These are phyloP conservation scores for Anthrax anthrax DNA, from an alignment of 2,888 invertebrate genomes.

Conservation along the genomic window DNA sequence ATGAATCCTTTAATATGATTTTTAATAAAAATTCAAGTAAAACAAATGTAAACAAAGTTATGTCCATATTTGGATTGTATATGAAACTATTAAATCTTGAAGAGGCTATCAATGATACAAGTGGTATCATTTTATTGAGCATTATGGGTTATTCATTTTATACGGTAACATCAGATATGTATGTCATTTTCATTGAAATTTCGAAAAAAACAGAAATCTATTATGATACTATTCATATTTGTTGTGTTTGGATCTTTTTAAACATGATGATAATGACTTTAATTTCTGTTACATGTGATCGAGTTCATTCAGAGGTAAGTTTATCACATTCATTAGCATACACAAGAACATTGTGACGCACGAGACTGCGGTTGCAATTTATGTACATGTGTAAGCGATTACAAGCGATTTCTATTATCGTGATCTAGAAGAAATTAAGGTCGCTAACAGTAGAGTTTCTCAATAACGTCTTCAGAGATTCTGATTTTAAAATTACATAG, in stretches of 20 bases:
- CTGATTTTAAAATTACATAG: no score
- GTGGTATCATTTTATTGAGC: not conserved
- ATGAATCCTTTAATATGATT: not conserved
- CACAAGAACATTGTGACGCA: no score
- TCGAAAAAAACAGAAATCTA: not conserved
- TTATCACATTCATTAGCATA: no score
- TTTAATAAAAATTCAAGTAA: not conserved
- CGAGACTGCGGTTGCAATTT: no score
- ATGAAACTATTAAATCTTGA: not conserved
- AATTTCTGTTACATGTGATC: not conserved
- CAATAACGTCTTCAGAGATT: no score
- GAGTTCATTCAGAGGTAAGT: not conserved
- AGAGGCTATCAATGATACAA: not conserved
- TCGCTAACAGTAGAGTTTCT: no score
- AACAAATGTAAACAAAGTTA: not conserved
- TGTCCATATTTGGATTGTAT: not conserved
- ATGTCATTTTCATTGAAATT: not conserved
- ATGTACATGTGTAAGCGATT: no score
- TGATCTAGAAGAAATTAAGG: no score
- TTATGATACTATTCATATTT: not conserved
- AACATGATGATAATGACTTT: not conserved
- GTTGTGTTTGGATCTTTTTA: not conserved
- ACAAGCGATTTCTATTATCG: no score
- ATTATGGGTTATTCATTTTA: not conserved
- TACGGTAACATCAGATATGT: not conserved